Evolutionary conservation across 2,113 vertebrate genomes (phyloP), one percentile per base, ranked within the genome.

Genomic region (Macaca fascicularis): DNA sequence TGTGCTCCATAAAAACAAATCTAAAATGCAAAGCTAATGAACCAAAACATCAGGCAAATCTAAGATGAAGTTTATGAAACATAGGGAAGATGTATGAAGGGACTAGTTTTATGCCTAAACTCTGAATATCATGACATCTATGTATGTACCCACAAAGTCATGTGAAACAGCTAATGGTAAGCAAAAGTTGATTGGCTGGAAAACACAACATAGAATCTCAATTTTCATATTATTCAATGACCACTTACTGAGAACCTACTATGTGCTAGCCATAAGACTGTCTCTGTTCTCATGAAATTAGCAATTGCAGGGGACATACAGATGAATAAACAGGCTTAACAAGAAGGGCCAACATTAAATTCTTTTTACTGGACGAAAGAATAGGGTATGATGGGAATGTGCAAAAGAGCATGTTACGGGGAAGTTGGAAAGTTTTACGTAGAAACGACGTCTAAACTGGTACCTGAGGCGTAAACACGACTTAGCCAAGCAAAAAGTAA

Each of bases 151-250:
- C n/a, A 9, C 2, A 10, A 23, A 52, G 70, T 1, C 20, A 67
- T 1, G 4, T 40, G 0, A 10, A 23, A 9, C 2, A 10, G 55
- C 45, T n/a, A 3, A 12, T 0, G 0, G 40, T 2, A 16, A 5
- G 61, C 48, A 17, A 48, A 67, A 75, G 22, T 23, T 6, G 13
- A 13, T 7, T 6, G 8, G 40, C 64, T 52, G 1, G 8, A 38
- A 27, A 27, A 25, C 22, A 14, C 3, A 43, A 20, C 9, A 0
- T 20, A 13, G 38, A 19, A 11, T 6, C 64, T 19, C 27, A 1
- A 0, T 23, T 2, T 64, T 87, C 35, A 14, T 8, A 17, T 4
- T 64, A 35, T 12, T 57, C 38, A 17, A 10, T 23, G 69, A 30
- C 22, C 6, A 5, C 8, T 27, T 17, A 12, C 8, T 12, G 38